Evolutionary conservation across 2,888 invertebrate species (phyloP), one percentile per base, ranked within the genome.

Genomic region (Odontomyia ornata): DNA sequence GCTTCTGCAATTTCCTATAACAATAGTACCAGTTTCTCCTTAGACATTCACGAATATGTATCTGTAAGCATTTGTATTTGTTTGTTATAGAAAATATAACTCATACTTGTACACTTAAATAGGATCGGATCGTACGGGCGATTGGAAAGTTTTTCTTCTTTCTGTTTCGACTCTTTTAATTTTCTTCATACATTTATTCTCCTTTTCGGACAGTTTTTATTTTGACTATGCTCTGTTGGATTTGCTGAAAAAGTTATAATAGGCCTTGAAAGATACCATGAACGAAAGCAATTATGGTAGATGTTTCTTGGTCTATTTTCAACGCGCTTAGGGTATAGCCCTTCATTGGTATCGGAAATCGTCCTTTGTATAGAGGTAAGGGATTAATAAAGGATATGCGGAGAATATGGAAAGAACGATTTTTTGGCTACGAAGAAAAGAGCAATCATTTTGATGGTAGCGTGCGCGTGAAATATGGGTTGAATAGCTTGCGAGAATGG

Each of bases 191-290:
- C 43, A n/a, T n/a, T 36, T 9, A 36, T 36, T 36, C 9, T 36
- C 9, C 3, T 36, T 36, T 36, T 52, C 13, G 7, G 36, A 36
- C 36, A 3, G 36, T 36, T 36, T 36, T 9, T 36, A 9, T 36
- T 5, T 5, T 5, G 36, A 9, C 3, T 9, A 3, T 5, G 36
- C 36, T 36, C 15, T 52, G 52, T 18, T 52, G 18, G 52, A 15
- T 15, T 15, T 13, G 7, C 4, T 18, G 52, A 52, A 52, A 36
- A 52, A 52, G 52, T 52, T 52, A 52, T 52, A 15, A 52, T 52
- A 52, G 52, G 52, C 52, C 52, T 52, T 15, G 52, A 52, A 52
- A 52, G 52, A 52, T 52, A 52, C 15, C 52, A 52, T 52, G 52
- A 52, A 52, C 15, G 52, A 52, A 52, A 52, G 52, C 52, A 52